phyloP scores from a whole-genome alignment of 2,888 invertebrate genomes.

The Cylloceria caligata region DNA sequence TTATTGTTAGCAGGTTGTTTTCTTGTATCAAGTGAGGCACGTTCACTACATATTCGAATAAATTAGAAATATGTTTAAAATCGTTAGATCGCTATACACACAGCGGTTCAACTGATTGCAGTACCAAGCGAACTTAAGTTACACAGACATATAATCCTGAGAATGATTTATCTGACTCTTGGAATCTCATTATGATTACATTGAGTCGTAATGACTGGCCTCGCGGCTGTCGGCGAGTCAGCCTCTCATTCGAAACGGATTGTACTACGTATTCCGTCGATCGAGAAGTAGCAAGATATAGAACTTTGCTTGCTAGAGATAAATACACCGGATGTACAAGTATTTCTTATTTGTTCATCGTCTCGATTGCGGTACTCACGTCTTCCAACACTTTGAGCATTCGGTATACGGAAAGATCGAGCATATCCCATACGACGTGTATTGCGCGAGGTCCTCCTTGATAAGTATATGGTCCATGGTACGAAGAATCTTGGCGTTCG shows the following conservation, averaged over 20 bases:
- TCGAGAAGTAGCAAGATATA: slow-evolving; percentile 34
- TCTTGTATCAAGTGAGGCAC: neutral
- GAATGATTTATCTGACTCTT: slow-evolving; percentile 61
- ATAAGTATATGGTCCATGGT: slow-evolving; percentile 50
- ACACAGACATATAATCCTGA: slow-evolving; percentile 9
- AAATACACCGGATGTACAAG: slow-evolving; percentile 43
- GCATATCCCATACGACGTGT: slow-evolving; percentile 30
- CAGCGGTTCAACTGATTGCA: neutral
- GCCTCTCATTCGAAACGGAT: slow-evolving; percentile 61
- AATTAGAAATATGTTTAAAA: neutral
- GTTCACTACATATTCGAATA: neutral
- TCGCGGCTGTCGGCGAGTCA: slow-evolving; percentile 52
- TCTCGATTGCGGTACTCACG: slow-evolving; percentile 14
- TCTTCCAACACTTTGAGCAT: slow-evolving; percentile 8
- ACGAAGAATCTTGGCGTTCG: slow-evolving; percentile 20
- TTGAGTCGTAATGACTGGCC: slow-evolving; percentile 62
- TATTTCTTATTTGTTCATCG: slow-evolving; percentile 56
- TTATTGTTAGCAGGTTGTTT: neutral
- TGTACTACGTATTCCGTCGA: slow-evolving; percentile 51
- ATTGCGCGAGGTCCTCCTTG: slow-evolving; percentile 30
- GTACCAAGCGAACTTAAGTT: neutral
- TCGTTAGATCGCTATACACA: slow-evolving; percentile 3
- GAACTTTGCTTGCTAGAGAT: slow-evolving; percentile 13
- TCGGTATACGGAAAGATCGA: slow-evolving; percentile 5
- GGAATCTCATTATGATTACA: slow-evolving; percentile 65